Evolutionary conservation across 2,113 vertebrate genomes (phyloP).

Genomic region (Aptenodytes forsteri): DNA sequence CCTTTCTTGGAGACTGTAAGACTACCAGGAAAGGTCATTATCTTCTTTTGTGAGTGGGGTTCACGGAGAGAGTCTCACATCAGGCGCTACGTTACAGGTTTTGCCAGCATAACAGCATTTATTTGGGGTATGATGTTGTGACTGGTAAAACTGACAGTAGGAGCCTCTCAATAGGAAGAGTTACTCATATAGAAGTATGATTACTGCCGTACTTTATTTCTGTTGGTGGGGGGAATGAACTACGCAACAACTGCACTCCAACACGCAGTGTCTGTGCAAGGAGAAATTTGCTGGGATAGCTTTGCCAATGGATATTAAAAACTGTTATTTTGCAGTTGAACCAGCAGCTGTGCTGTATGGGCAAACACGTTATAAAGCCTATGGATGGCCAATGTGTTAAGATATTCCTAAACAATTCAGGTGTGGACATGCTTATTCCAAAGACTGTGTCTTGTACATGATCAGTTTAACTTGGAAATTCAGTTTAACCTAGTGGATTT

Average conservation of each 20-base stretch:
- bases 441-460: not conserved
- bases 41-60: not conserved
- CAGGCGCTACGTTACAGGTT: fast-evolving
- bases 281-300: not conserved
- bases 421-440: not conserved
- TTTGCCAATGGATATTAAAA: not conserved
- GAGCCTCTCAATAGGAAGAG: not conserved
- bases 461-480: not conserved
- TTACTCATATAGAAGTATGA: not conserved
- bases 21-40: not conserved
- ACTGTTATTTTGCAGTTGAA: not conserved
- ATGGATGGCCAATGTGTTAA: not conserved
- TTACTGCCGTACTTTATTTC: not conserved
- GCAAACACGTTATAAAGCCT: not conserved
- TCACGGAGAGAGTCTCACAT: not conserved
- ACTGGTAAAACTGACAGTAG: not conserved
- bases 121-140: not conserved
- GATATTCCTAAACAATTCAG: not conserved
- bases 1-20: not conserved
- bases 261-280: not conserved
- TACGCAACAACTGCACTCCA: not conserved
- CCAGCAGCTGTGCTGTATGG: not conserved
- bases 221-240: not conserved
- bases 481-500: not conserved
- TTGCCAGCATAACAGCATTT: not conserved